A percentile compares a stretch with the other conserved stretches of the same genome.
Evolutionary conservation across 2,797 vertebrate genomes (phyloP).

Genomic region (Heterohyrax brucei): DNA sequence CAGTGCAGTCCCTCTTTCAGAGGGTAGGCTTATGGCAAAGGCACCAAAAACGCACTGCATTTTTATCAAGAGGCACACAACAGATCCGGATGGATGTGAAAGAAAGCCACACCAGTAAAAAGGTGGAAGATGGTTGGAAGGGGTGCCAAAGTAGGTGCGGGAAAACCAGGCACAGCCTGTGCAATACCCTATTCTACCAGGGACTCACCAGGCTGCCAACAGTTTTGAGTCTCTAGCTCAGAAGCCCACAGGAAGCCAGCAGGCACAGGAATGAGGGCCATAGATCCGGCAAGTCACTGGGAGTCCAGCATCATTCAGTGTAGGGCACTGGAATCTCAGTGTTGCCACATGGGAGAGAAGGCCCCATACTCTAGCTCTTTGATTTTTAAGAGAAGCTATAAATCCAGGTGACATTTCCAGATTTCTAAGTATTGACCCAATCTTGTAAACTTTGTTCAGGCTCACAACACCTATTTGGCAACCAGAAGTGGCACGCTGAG

Average conservation of each 20-base stretch:
- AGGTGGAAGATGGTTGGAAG: not conserved
- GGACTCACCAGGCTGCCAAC: not conserved
- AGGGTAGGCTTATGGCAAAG: not conserved
- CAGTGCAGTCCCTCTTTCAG: not conserved
- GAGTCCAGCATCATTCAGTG: not conserved
- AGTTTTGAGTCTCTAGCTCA: not conserved
- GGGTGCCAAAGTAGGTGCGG: not conserved
- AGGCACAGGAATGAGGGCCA: not conserved
- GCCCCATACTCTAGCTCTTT: not conserved
- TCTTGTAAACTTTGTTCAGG: not conserved
- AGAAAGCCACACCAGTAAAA: not conserved
- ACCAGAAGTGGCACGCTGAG: not conserved
- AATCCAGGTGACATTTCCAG: not conserved
- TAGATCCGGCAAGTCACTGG: not conserved
- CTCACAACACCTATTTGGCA: not conserved
- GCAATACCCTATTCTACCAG: not conserved
- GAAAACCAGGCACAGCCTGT: not conserved
- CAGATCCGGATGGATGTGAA: not conserved
- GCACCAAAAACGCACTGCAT: not conserved
- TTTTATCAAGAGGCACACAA: not conserved
- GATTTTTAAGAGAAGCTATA: conserved; percentile 20
- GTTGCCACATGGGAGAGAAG: fast-evolving
- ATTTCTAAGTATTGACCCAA: not conserved
- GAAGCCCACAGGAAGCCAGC: not conserved
- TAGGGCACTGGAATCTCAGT: not conserved